phyloP scores from a whole-genome alignment of 2,888 invertebrate genomes.

The Noctua comes region DNA sequence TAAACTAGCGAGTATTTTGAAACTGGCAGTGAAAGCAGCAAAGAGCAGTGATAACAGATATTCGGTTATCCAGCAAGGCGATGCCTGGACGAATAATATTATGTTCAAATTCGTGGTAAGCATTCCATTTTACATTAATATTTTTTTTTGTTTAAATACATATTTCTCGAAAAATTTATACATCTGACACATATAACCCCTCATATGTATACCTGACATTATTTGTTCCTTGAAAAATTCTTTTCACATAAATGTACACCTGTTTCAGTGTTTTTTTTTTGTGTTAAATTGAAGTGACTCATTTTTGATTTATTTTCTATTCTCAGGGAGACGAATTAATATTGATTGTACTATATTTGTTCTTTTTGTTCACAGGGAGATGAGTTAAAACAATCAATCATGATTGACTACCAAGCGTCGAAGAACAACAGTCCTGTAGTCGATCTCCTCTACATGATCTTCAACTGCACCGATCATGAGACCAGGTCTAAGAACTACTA shows the following conservation, averaged over 20 bases:
- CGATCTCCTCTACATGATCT: constrained; percentile 70
- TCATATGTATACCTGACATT: too few species aligned
- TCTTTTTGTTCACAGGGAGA: constrained; percentile 64
- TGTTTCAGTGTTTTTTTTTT: neutral
- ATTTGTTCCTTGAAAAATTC: neutral
- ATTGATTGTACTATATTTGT: too few species aligned
- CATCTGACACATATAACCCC: too few species aligned
- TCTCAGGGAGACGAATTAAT: constrained; percentile 65
- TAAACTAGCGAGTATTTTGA: constrained; percentile 36
- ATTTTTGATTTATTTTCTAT: neutral
- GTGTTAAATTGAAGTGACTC: neutral
- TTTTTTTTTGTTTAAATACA: neutral
- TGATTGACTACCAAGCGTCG: constrained; percentile 75
- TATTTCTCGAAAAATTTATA: too few species aligned
- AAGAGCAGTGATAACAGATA: constrained; percentile 62
- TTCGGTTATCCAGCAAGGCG: constrained; percentile 75
- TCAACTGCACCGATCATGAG: constrained; percentile 71
- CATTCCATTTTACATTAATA: neutral
- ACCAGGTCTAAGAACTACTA: constrained; percentile 66
- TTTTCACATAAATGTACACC: neutral
- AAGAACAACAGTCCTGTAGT: constrained; percentile 66
- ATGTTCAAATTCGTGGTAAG: constrained; percentile 72
- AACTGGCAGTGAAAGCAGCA: constrained; percentile 37
- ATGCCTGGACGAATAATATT: constrained; percentile 79
- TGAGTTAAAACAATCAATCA: constrained; percentile 60